Base-by-base conservation (phyloP, 2,113 vertebrate genomes). In the Serinus canaria region DNA sequence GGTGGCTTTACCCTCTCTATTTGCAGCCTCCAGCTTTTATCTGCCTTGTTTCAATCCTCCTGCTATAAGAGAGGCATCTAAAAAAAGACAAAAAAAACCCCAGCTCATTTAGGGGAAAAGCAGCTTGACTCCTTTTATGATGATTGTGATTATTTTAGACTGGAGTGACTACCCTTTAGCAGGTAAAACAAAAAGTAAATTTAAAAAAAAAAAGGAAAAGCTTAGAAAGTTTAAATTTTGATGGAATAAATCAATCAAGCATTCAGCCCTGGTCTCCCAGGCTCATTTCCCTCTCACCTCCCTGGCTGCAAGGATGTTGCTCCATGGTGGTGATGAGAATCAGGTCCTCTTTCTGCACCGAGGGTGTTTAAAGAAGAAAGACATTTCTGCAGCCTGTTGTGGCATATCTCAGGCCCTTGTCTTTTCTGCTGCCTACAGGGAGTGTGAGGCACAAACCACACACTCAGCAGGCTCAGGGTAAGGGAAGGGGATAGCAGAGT, bases 1-100 rank as follows among this genome's bases (percentile, higher is more conserved):
- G 93, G 83, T 97, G 95, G 83, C 46, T 97, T 93, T 74, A 64
- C 78, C 86, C 92, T 82, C 74, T 67, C 43, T 66, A 46, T 94
- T 96, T 52, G 2, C 72, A 91, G 62, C 75, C 90, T 95, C 67
- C 67, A 74, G 83, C 58, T 84, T 94, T 90, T 89, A 91, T 95
- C 77, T 94, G 87, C 72, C 77, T 74, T 89, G 39, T 37, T 93
- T 87, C 47, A 83, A 76, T 92, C 60, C 50, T 95, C 62, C 64
- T 96, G 53, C 83, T 91, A 64, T 37, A 64, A 59, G 55, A 52
- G 47, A 79, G 69, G 75, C 85, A 93, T 89, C 47, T 79, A 82
- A 50, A 63, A 77, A 87, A 74, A 43, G 87, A n/a, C n/a, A n/a
- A 50, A 68, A 50, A 75, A 50, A 50, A 75, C 58, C 67, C 12